Conservation (phyloP, 2,888 invertebrate genomes). For the Synergus umbraculus region DNA sequence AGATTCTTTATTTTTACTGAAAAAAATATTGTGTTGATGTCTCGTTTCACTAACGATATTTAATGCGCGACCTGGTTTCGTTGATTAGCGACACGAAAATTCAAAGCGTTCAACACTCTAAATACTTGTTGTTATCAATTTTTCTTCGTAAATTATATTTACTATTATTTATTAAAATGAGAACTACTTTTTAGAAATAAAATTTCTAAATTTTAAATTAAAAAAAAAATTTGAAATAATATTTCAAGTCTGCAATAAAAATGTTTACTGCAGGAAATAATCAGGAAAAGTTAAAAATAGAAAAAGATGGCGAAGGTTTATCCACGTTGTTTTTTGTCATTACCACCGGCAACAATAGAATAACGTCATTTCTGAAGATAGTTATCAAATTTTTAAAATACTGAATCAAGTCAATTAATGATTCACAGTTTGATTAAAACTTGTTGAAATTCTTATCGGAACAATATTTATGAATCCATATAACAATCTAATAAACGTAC, state of each 20-base stretch:
- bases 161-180: background rate
- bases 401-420: background rate
- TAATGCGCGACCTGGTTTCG: background rate
- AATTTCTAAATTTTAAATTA: background rate
- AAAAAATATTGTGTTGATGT: background rate
- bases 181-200: background rate
- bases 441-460: background rate
- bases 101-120: background rate
- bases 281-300: background rate
- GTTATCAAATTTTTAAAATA: background rate
- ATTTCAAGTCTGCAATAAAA: background rate
- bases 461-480: background rate
- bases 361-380: slow-evolving; percentile 1
- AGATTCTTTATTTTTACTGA: background rate
- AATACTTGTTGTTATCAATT: background rate
- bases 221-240: background rate
- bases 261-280: background rate
- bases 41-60: background rate
- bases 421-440: background rate
- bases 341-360: background rate
- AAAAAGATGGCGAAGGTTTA: background rate
- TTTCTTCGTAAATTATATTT: background rate
- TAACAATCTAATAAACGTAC: too few species aligned
- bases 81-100: background rate
- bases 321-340: background rate